phyloP scores from a whole-genome alignment of 2,888 invertebrate genomes.

The Metopia argyrocephala region DNA sequence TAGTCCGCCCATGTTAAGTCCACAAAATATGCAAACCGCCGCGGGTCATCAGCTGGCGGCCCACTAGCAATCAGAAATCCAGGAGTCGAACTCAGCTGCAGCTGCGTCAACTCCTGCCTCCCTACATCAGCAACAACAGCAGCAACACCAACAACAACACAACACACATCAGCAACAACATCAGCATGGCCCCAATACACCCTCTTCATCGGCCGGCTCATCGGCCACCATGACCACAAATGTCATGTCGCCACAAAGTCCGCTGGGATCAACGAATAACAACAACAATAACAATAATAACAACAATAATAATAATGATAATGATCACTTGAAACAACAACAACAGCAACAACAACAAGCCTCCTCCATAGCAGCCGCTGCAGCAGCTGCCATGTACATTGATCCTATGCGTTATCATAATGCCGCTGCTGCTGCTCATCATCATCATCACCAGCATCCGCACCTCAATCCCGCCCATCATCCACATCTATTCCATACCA shows the following conservation, averaged over 20 bases:
- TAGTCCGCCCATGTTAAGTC: slow-evolving; percentile 90
- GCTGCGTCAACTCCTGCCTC: slow-evolving; percentile 78
- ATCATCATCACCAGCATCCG: slow-evolving; percentile 78
- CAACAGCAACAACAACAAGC: slow-evolving; percentile 72
- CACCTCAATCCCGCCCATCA: slow-evolving; percentile 77
- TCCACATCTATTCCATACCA: slow-evolving; percentile 77
- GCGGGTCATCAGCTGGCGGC: slow-evolving; percentile 89
- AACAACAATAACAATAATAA: slow-evolving; percentile 71
- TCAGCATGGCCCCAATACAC: slow-evolving; percentile 75
- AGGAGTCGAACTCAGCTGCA: slow-evolving; percentile 83
- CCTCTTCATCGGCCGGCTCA: slow-evolving; percentile 77
- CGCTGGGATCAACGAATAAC: slow-evolving; percentile 71
- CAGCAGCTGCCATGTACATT: slow-evolving; percentile 79
- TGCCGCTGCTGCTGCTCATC: slow-evolving; percentile 68
- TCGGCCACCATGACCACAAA: slow-evolving; percentile 77
- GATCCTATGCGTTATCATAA: slow-evolving; percentile 78
- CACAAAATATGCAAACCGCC: slow-evolving; percentile 86
- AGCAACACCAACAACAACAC: slow-evolving; percentile 75
- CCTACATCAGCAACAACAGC: slow-evolving; percentile 75
- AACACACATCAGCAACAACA: slow-evolving; percentile 72
- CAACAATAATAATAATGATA: slow-evolving; percentile 70
- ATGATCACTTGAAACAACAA: slow-evolving; percentile 70
- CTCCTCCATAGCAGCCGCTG: slow-evolving; percentile 78
- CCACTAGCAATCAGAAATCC: slow-evolving; percentile 91
- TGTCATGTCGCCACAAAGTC: slow-evolving; percentile 78